phyloP scores from a whole-genome alignment of 2,888 invertebrate species.

The Pammene aurita region DNA sequence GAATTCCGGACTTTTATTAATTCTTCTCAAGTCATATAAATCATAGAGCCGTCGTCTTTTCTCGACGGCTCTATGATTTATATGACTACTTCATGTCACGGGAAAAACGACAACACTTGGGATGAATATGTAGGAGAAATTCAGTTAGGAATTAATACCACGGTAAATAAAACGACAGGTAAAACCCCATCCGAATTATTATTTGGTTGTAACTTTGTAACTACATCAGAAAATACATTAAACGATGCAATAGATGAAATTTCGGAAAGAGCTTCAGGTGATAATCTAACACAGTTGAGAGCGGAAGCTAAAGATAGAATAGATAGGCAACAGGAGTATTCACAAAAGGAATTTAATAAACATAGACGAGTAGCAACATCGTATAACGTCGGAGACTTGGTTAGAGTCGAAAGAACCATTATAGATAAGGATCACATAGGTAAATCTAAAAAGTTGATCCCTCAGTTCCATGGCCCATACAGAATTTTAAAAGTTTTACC shows the following conservation, averaged over 20 bases:
- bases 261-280: too few species aligned
- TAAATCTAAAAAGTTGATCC: background rate
- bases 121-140: conserved; percentile 41
- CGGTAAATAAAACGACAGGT: conserved; percentile 40
- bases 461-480: conserved; percentile 4
- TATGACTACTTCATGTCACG: conserved; percentile 1
- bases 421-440: conserved; percentile 1
- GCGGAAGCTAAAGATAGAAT: background rate
- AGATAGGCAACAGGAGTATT: background rate
- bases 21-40: too few species aligned
- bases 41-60: too few species aligned
- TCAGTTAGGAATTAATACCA: conserved; percentile 43
- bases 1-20: too few species aligned
- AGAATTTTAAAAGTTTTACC: conserved; percentile 1
- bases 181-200: conserved; percentile 44
- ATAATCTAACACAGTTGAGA: background rate
- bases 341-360: background rate
- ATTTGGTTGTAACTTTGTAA: conserved; percentile 39
- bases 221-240: conserved; percentile 1
- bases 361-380: background rate
- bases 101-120: conserved; percentile 22
- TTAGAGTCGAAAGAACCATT: conserved; percentile 1
- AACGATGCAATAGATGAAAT: background rate
- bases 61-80: too few species aligned
- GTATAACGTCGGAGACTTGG: conserved; percentile 1